Evolutionary conservation across 1,140 invertebrate species (phyloP).

Genomic region (Papilio polyxenes): DNA sequence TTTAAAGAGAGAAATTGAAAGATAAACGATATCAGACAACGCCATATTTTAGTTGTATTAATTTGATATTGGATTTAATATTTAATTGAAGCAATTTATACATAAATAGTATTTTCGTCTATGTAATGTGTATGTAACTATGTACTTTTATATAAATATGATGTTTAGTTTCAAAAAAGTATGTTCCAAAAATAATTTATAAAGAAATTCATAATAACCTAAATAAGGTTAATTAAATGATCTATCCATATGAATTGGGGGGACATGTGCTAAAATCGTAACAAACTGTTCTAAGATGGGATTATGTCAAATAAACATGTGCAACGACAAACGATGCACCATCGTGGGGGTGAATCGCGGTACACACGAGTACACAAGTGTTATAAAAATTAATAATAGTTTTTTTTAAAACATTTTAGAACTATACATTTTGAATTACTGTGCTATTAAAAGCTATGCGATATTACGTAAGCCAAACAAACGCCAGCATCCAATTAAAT

Average conservation of each 20-base stretch:
- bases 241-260: neutral
- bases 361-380: neutral
- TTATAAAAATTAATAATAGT: neutral
- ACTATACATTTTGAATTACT: neutral
- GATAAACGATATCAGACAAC: neutral
- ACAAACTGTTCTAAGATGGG: too few species aligned
- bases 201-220: neutral
- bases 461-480: conserved; percentile 5
- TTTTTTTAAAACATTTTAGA: neutral
- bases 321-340: neutral
- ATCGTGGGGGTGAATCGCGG: conserved; percentile 4
- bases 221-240: too few species aligned
- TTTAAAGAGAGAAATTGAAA: conserved; percentile 17
- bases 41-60: neutral
- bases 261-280: too few species aligned
- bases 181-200: neutral
- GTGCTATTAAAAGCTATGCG: neutral
- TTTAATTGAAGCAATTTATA: too few species aligned
- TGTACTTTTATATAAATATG: too few species aligned
- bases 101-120: too few species aligned
- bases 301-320: conserved; percentile 6
- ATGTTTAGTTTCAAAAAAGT: too few species aligned
- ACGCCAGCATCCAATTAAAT: conserved; percentile 33
- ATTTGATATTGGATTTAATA: neutral
- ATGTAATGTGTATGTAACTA: too few species aligned